These are phyloP conservation scores for Pseudobourletiella spinata DNA, from an alignment of 1,140 invertebrate species.

Conservation along the genomic window DNA sequence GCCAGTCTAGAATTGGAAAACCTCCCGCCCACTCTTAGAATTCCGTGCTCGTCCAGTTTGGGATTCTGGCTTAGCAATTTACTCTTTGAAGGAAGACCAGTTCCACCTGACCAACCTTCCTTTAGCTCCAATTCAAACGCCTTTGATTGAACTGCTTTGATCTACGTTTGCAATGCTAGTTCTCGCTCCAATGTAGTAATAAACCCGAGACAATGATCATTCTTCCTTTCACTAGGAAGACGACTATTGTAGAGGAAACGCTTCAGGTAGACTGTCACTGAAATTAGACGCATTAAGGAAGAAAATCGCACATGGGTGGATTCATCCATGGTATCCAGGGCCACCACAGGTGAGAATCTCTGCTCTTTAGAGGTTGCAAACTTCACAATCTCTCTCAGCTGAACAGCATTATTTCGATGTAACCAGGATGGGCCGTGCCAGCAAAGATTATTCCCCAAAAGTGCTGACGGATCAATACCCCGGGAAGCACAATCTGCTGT, in stretches of 20 bases:
- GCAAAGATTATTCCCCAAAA: not conserved
- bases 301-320: not conserved
- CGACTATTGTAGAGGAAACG: not conserved
- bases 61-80: not conserved
- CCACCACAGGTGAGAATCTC: not conserved
- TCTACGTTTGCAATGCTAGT: not conserved
- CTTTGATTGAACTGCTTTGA: not conserved
- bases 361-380: not conserved
- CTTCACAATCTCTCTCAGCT: not conserved
- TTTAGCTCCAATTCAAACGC: not conserved
- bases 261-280: not conserved
- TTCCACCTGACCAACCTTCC: not conserved
- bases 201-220: not conserved
- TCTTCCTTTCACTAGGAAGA: not conserved
- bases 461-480: not conserved
- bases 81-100: not conserved
- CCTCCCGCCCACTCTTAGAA: constrained; percentile 3
- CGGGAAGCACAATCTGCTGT: constrained; percentile 7
- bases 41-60: not conserved
- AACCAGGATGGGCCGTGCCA: not conserved
- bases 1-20: not conserved
- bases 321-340: not conserved
- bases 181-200: not conserved
- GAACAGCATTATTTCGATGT: not conserved
- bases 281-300: not conserved